A percentile compares a stretch with the other conserved stretches of the same genome.
phyloP scores from a whole-genome alignment of 2,888 invertebrate species.

The Meta bourneti region DNA sequence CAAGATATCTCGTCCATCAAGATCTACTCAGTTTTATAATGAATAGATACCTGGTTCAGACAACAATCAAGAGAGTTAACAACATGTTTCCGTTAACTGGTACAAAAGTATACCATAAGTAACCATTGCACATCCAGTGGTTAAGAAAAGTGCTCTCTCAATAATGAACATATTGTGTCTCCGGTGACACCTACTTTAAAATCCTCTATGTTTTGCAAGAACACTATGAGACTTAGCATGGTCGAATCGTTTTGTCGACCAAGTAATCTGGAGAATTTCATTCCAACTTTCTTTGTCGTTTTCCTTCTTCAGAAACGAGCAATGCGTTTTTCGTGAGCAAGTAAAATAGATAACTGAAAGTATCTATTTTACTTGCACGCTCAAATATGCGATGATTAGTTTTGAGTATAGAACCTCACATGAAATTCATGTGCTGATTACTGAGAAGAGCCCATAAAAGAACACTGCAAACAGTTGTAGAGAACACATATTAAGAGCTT shows the following conservation, averaged over 20 bases:
- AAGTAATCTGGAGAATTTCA: neutral
- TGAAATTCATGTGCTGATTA: neutral
- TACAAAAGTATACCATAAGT: slow-evolving; percentile 14
- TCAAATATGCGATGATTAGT: neutral
- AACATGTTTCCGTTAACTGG: neutral
- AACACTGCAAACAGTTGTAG: neutral
- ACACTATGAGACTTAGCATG: neutral
- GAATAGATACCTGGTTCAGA: too few species aligned
- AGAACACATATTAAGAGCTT: neutral
- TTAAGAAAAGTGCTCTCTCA: neutral
- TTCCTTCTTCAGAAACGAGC: neutral
- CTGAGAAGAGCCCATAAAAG: neutral
- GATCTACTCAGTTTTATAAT: too few species aligned
- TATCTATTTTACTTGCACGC: too few species aligned
- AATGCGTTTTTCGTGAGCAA: neutral
- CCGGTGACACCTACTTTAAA: neutral
- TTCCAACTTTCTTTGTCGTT: neutral
- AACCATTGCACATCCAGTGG: neutral
- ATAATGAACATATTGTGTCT: slow-evolving; percentile 3
- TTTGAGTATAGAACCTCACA: neutral
- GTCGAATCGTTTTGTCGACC: neutral
- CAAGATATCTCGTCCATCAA: too few species aligned
- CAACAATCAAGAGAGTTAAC: too few species aligned
- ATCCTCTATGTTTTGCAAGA: neutral
- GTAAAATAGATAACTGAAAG: neutral